These are phyloP conservation scores for Pomacea canaliculata DNA, from an alignment of 2,888 invertebrate genomes.

Conservation along the genomic window DNA sequence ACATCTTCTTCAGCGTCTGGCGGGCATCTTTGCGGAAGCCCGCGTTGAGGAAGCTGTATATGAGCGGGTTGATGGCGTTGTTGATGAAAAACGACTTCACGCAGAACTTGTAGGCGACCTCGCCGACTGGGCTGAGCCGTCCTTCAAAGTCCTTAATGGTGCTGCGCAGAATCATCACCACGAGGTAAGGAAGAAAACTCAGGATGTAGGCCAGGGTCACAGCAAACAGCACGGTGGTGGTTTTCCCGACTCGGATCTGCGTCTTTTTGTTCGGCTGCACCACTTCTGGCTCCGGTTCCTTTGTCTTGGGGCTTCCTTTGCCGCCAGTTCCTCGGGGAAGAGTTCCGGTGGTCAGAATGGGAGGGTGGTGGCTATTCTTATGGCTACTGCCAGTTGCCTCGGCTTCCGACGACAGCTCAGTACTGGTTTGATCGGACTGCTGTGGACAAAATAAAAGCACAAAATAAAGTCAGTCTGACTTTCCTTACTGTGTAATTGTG, in stretches of 20 bases:
- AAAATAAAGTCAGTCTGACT: too few species aligned
- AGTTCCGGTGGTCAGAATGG: slow-evolving; percentile 30
- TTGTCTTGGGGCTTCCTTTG: slow-evolving; percentile 11
- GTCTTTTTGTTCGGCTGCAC: slow-evolving; percentile 8
- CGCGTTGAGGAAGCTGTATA: slow-evolving; percentile 62
- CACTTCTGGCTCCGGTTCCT: slow-evolving; percentile 9
- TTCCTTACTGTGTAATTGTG: too few species aligned
- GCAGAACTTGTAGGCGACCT: slow-evolving; percentile 60
- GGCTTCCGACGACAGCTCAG: slow-evolving; percentile 56
- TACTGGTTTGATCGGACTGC: slow-evolving; percentile 50
- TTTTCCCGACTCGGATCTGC: slow-evolving; percentile 54
- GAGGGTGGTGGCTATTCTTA: slow-evolving; percentile 39
- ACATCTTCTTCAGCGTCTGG: slow-evolving; percentile 42
- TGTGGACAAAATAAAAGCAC: slow-evolving; percentile 12
- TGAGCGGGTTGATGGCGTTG: slow-evolving; percentile 63
- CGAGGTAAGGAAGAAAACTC: slow-evolving; percentile 59
- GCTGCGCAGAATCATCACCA: slow-evolving; percentile 59
- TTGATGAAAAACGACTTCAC: slow-evolving; percentile 63
- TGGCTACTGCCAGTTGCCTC: slow-evolving; percentile 34
- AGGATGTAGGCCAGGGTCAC: slow-evolving; percentile 60
- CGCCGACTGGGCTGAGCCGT: slow-evolving; percentile 46
- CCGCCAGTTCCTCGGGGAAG: slow-evolving; percentile 25
- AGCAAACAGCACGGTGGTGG: slow-evolving; percentile 59
- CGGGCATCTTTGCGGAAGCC: slow-evolving; percentile 57
- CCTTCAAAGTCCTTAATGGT: slow-evolving; percentile 56